Conservation (phyloP, 2,797 vertebrate genomes). For the Nothura maculosa region DNA sequence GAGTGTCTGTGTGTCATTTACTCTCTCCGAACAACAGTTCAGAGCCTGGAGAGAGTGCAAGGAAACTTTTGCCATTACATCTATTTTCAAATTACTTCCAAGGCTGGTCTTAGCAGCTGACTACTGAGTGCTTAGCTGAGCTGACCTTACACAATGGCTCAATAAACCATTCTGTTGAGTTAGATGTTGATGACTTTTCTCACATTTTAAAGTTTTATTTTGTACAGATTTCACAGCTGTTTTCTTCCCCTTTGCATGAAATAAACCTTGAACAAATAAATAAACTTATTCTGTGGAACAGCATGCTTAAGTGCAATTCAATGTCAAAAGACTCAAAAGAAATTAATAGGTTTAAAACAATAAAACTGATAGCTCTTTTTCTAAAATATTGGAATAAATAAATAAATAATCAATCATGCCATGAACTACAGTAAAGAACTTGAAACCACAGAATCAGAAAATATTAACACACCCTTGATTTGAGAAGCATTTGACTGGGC, state of each 20-base stretch:
- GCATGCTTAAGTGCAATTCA: neutral
- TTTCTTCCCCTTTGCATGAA: neutral
- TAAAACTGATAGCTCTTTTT: neutral
- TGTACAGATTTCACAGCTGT: neutral
- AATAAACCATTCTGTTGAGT: neutral
- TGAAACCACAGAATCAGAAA: neutral
- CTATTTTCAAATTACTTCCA: neutral
- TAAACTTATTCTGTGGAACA: neutral
- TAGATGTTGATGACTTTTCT: conserved; percentile 6
- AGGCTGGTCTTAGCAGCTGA: neutral
- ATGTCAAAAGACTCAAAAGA: neutral
- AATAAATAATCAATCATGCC: neutral
- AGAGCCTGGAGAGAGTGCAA: neutral
- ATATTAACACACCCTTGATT: neutral
- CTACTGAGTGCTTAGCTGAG: neutral
- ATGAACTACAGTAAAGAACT: neutral
- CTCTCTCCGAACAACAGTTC: neutral
- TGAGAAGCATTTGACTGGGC: neutral
- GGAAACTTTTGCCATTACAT: neutral
- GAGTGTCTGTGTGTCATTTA: neutral
- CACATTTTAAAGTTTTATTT: neutral
- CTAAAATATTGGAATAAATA: neutral
- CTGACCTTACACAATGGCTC: neutral
- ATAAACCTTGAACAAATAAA: neutral
- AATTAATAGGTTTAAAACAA: neutral